Evolutionary conservation across 1,140 invertebrate genomes (phyloP).

Genomic region (Cyrtorhinus lividipennis): DNA sequence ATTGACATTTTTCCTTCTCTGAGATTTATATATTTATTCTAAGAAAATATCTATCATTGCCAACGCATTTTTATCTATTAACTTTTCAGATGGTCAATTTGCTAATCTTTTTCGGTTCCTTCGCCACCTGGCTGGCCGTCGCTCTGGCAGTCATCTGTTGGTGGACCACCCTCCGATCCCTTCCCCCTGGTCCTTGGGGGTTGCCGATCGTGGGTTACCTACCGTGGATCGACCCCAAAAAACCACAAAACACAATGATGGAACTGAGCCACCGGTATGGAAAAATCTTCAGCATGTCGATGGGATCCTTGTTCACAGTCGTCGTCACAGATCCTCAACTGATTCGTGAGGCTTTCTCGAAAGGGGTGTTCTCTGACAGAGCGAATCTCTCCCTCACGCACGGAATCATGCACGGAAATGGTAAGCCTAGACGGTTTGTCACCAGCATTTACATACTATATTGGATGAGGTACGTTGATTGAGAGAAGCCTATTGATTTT

Average conservation of each 20-base stretch:
- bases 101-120: not conserved
- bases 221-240: conserved; percentile 45
- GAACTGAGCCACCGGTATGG: conserved; percentile 49
- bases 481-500: not conserved
- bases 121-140: not conserved
- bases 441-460: not conserved
- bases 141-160: conserved; percentile 15
- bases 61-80: no score
- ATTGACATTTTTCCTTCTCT: no score
- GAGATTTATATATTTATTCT: no score
- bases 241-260: conserved; percentile 54
- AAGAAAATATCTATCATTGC: no score
- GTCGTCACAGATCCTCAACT: conserved; percentile 55
- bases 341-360: conserved; percentile 50
- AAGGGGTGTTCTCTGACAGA: conserved; percentile 50
- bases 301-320: conserved; percentile 58
- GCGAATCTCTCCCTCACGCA: conserved; percentile 68
- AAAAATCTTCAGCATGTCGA: conserved; percentile 47
- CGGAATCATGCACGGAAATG: conserved; percentile 71
- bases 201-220: conserved; percentile 64
- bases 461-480: not conserved
- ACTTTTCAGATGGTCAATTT: no score
- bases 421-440: no score
- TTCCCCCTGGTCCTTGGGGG: conserved; percentile 62
- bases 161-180: conserved; percentile 17